Evolutionary conservation across 1,140 invertebrate genomes (phyloP).

Genomic region (Wiebesia pumilae): DNA sequence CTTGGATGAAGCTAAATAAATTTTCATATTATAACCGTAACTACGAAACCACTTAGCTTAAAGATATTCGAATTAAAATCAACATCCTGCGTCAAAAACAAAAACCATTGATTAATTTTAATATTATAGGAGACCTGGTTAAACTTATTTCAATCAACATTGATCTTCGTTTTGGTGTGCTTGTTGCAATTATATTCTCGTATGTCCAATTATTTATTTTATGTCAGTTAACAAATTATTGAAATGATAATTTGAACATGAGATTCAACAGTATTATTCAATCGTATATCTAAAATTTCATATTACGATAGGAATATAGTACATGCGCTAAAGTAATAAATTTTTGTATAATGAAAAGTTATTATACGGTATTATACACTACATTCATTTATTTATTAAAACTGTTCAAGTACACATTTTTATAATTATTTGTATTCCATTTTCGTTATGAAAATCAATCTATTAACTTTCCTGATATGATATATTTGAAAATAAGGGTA

Average conservation of each 20-base stretch:
- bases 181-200: background rate
- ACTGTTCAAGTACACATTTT: no score
- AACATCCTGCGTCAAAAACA: background rate
- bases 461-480: no score
- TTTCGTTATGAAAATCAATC: no score
- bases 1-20: no score
- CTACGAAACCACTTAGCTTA: no score
- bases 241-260: background rate
- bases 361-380: no score
- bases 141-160: background rate
- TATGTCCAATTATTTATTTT: background rate
- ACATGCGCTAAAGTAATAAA: background rate
- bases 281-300: background rate
- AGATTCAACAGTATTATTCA: background rate
- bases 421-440: no score
- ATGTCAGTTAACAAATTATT: background rate
- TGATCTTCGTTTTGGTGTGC: background rate
- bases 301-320: background rate
- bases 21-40: no score
- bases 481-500: no score
- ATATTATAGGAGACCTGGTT: background rate
- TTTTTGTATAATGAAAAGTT: background rate
- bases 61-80: no score
- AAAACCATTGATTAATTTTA: background rate
- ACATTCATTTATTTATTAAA: no score